These are phyloP conservation scores for Chironomus striatipennis DNA, from an alignment of 1,140 invertebrate species.

Conservation along the genomic window DNA sequence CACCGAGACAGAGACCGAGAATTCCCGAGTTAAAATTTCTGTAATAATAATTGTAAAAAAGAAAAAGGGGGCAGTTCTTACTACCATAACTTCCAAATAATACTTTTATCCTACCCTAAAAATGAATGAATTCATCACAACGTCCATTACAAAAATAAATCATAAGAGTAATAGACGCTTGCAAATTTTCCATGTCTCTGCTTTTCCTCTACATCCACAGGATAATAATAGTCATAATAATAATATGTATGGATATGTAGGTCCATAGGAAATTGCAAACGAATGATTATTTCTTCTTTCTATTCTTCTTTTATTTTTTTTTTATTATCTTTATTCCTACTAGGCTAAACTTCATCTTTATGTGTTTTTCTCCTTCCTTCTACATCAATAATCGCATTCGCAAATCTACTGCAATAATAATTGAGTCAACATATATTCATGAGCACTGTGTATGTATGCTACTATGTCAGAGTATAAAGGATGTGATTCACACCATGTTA, in stretches of 20 bases:
- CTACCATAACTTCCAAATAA: too few relatives aligned
- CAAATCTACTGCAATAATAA: not conserved
- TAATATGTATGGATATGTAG: not conserved
- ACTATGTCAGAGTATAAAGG: not conserved
- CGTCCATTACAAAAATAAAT: not conserved
- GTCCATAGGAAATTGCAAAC: not conserved
- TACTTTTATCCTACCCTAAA: too few relatives aligned
- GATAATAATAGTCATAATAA: not conserved
- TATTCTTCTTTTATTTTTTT: not conserved
- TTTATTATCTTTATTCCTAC: not conserved
- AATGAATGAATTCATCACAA: not conserved
- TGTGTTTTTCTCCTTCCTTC: not conserved
- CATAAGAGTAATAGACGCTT: not conserved
- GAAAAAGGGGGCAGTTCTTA: too few relatives aligned
- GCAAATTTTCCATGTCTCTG: not conserved
- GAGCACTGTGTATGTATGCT: not conserved
- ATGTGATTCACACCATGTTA: not conserved
- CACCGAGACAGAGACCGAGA: too few relatives aligned
- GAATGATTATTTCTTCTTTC: not conserved
- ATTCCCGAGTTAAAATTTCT: too few relatives aligned
- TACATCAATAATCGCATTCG: constrained; percentile 13
- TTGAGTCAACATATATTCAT: not conserved
- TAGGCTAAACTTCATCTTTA: not conserved
- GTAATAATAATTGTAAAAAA: too few relatives aligned
- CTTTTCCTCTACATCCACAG: not conserved